Conservation (phyloP, 2,113 vertebrate genomes). For the Sinocyclocheilus anshuiensis region DNA sequence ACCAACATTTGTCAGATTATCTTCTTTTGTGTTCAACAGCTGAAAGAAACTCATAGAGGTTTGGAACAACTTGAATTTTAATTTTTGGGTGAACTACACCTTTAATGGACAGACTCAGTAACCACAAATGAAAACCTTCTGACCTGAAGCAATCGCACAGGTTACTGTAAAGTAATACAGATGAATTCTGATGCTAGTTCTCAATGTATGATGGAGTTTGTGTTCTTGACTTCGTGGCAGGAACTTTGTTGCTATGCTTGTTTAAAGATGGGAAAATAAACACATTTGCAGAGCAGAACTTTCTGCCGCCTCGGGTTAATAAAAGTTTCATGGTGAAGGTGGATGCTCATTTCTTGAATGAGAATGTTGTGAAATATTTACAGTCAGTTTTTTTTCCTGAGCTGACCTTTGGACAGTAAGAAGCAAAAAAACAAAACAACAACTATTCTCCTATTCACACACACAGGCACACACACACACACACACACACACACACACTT, state of each 20-base stretch:
- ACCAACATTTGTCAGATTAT: too few species aligned
- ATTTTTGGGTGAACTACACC: background rate
- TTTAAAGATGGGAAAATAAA: slow-evolving; percentile 16
- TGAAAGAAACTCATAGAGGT: too few species aligned
- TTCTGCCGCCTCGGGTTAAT: slow-evolving; percentile 52
- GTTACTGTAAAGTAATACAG: slow-evolving; percentile 26
- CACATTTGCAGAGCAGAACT: slow-evolving; percentile 48
- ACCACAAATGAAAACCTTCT: slow-evolving; percentile 29
- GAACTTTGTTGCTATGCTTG: slow-evolving; percentile 38
- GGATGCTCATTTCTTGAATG: slow-evolving; percentile 69
- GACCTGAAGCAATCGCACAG: slow-evolving; percentile 38
- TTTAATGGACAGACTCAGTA: slow-evolving; percentile 25
- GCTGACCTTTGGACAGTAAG: slow-evolving; percentile 65
- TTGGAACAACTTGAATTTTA: too few species aligned
- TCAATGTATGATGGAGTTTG: background rate
- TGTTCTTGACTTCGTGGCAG: background rate
- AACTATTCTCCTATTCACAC: slow-evolving; percentile 24
- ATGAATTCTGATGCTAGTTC: slow-evolving; percentile 20
- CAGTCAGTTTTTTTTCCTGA: slow-evolving; percentile 66
- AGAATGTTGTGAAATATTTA: slow-evolving; percentile 72
- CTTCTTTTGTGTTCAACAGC: too few species aligned
- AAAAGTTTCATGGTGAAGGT: slow-evolving; percentile 64
- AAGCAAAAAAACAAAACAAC: background rate
- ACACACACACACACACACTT: too few species aligned
- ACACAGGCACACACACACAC: background rate